Conservation (phyloP, 2,888 invertebrate species). For the Heliconius aoede region DNA sequence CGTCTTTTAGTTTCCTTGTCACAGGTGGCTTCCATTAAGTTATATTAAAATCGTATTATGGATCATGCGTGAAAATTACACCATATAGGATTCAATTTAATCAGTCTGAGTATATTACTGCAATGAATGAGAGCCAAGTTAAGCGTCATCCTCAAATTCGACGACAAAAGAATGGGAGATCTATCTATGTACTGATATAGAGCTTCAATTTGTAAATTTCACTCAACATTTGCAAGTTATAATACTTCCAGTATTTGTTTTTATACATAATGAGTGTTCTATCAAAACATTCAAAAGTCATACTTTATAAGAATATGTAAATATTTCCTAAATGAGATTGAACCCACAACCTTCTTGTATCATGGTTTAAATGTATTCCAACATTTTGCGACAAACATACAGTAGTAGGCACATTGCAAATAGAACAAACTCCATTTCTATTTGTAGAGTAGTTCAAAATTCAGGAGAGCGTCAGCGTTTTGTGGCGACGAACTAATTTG, state of each 20-base stretch:
- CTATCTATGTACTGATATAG: no score
- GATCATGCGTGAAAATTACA: slow-evolving; percentile 24
- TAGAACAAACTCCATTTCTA: slow-evolving; percentile 14
- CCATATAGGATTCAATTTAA: slow-evolving; percentile 25
- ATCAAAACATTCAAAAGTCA: neutral
- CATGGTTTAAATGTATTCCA: neutral
- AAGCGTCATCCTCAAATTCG: no score
- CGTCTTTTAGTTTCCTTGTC: slow-evolving; percentile 33
- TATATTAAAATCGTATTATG: slow-evolving; percentile 29
- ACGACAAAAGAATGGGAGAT: no score
- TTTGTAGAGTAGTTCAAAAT: slow-evolving; percentile 10
- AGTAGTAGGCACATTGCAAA: neutral
- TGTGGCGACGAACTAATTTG: slow-evolving; percentile 13
- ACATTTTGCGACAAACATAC: neutral
- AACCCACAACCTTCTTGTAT: neutral
- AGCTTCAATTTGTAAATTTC: no score
- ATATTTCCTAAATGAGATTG: neutral
- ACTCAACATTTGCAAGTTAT: no score
- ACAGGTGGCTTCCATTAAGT: slow-evolving; percentile 35
- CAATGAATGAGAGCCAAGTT: neutral
- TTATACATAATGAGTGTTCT: no score
- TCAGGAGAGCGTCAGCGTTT: slow-evolving; percentile 16
- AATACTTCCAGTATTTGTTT: no score
- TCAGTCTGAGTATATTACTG: slow-evolving; percentile 11
- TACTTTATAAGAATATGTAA: neutral